Base-by-base conservation (phyloP, 2,888 invertebrate species). In the Campoplex capitator region DNA sequence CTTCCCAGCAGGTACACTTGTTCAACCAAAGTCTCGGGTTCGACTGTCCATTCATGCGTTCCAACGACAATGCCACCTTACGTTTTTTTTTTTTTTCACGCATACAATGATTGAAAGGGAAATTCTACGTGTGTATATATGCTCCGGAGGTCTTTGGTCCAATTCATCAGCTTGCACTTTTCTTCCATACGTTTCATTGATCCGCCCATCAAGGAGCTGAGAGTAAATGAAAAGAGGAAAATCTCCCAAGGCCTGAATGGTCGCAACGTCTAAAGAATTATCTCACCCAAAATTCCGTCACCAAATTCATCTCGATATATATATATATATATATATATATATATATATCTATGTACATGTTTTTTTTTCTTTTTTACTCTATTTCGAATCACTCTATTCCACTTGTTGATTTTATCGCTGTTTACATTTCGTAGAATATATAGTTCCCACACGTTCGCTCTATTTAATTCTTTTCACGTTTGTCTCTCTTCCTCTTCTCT, bases 331-430 rank as follows among this genome's bases (percentile, higher is more conserved):
- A 23, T 23, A 56, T 42, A 28, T 13, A 23, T 23, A 23, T 23
- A 23, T 23, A 23, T 23, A 23, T 23, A 23, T 23, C 23, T 23
- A 23, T 23, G 0, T 23, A 23, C 23, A 23, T 23, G 23, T 28
- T 54, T 79, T 32, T 76, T 51, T 62, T 73, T 73, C 35, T 75
- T 58, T 58, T 70, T 23, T 58, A 71, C 75, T 73, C 67, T 38
- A 82, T 86, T 76, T 80, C 56, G 75, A 79, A 79, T 67, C 83
- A 77, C 81, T 76, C 81, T 75, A 75, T 84, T 78, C 74, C 79
- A 81, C 89, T 89, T 92, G 92, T 93, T 93, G 93, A 93, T 93
- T 93, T 93, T 93, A 93, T 93, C 93, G 90, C 74, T 91, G 91
- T 93, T 92, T 92, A 91, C 90, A 89, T 91, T 92, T 90, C 86